Evolutionary conservation across 1,140 invertebrate species (phyloP).

Genomic region (Hirudo medicinalis): DNA sequence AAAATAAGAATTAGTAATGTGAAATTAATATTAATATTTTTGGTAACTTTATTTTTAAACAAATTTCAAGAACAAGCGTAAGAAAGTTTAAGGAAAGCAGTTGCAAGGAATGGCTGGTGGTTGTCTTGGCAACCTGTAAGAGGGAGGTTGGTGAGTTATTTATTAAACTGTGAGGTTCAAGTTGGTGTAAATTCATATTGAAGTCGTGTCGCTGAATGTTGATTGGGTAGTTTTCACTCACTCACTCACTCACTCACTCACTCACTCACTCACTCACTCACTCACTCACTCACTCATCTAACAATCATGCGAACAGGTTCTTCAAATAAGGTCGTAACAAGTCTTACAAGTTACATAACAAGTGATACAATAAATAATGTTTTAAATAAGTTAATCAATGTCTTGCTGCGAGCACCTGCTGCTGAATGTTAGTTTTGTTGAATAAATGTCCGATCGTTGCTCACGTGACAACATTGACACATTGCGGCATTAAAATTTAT

Average conservation of each 20-base stretch:
- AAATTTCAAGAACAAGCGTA: too few species aligned
- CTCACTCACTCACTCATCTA: neutral
- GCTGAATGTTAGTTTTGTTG: neutral
- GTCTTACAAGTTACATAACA: neutral
- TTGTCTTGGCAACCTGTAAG: too few species aligned
- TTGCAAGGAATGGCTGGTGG: too few species aligned
- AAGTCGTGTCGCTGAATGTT: neutral
- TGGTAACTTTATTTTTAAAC: too few species aligned
- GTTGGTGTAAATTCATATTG: too few species aligned
- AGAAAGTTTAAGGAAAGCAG: too few species aligned
- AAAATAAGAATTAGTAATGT: too few species aligned
- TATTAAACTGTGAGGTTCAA: too few species aligned
- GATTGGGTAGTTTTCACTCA: neutral
- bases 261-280: neutral
- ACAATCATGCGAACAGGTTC: too few species aligned
- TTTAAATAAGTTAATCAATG: neutral
- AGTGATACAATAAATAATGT: neutral
- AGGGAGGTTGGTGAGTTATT: too few species aligned
- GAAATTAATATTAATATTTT: too few species aligned
- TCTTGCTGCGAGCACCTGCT: neutral
- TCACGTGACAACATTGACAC: neutral
- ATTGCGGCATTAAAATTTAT: neutral
- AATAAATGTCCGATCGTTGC: neutral
- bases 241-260: neutral
- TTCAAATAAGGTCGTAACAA: too few species aligned